Percentiles rank a stretch among this genome's conserved stretches.
phyloP scores from a whole-genome alignment of 2,888 invertebrate species.

The Tanypteryx hageni region DNA sequence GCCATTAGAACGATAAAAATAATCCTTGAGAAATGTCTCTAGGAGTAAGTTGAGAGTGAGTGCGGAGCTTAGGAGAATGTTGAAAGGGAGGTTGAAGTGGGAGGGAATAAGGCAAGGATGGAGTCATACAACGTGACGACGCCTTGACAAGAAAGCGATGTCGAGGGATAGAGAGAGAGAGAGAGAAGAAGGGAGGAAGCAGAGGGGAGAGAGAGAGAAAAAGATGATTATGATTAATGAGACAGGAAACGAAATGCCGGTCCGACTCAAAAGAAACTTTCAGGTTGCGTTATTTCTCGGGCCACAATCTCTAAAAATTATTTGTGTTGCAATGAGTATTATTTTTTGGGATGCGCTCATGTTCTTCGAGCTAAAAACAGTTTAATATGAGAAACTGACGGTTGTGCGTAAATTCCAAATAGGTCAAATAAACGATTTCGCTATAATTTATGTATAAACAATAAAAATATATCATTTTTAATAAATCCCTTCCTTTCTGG shows the following conservation, averaged over 20 bases:
- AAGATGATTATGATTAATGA: constrained; percentile 22
- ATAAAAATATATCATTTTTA: too few relatives aligned
- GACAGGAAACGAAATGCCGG: background rate
- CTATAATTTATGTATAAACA: too few relatives aligned
- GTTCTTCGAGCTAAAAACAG: too few relatives aligned
- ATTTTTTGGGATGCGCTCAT: background rate
- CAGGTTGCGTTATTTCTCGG: background rate
- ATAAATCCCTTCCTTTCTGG: too few relatives aligned
- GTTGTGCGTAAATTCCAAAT: too few relatives aligned
- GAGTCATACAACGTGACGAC: constrained; percentile 40
- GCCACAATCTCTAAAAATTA: background rate
- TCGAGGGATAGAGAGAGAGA: background rate
- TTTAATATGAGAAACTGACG: too few relatives aligned
- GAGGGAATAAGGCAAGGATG: background rate
- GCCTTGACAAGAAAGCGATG: constrained; percentile 16
- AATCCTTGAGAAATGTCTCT: constrained; percentile 30
- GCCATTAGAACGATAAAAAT: constrained; percentile 50
- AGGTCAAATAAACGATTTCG: too few relatives aligned
- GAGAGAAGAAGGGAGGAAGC: background rate
- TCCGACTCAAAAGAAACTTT: too few relatives aligned
- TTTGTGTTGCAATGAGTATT: background rate
- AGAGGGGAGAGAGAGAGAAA: background rate
- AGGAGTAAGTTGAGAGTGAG: constrained; percentile 49
- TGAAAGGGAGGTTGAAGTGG: background rate
- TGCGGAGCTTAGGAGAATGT: constrained; percentile 35